Evolutionary conservation across 2,113 vertebrate genomes (phyloP), one percentile per base, ranked within the genome.

Genomic region (Empidonax alnorum): DNA sequence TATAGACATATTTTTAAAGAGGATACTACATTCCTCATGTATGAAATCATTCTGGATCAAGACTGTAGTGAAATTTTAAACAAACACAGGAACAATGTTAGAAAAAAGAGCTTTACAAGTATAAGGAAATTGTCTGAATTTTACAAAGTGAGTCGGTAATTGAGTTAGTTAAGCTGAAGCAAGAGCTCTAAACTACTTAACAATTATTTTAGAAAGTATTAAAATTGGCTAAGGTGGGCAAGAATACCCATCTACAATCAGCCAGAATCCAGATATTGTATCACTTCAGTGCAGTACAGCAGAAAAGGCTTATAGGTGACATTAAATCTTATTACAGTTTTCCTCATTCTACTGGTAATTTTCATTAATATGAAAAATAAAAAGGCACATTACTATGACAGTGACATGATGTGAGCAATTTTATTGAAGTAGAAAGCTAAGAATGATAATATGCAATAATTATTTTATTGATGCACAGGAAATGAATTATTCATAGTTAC

Each of bases 401-500:
- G 93, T 96, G 82, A 97, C 93, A 96, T 89, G 95, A 97, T 95
- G 93, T 91, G 84, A 97, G 94, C 96, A 97, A 97, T 97, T 97
- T 98, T 96, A 98, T 97, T 98, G 95, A 98, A 98, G 96, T 96
- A 97, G 96, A 97, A 98, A 98, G 95, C 79, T 90, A 97, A 97
- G 97, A 98, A 98, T 96, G 97, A 98, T 98, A 97, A 98, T 98
- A 98, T 97, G 97, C 96, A 98, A 97, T 98, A 98, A 98, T 97
- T 97, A 97, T 98, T 98, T 98, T 98, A 98, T 98, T 98, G 97
- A 98, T 97, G 97, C 96, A 97, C 87, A 97, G 56, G 90, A 91
- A 96, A 98, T 98, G 98, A 98, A 98, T 97, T 97, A 98, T 98
- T 98, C 97, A 98, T 98, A 56, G 41, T 80, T 97, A 97, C 86